These are phyloP conservation scores for Sisyra terminalis DNA, from an alignment of 2,888 invertebrate species.

Conservation along the genomic window DNA sequence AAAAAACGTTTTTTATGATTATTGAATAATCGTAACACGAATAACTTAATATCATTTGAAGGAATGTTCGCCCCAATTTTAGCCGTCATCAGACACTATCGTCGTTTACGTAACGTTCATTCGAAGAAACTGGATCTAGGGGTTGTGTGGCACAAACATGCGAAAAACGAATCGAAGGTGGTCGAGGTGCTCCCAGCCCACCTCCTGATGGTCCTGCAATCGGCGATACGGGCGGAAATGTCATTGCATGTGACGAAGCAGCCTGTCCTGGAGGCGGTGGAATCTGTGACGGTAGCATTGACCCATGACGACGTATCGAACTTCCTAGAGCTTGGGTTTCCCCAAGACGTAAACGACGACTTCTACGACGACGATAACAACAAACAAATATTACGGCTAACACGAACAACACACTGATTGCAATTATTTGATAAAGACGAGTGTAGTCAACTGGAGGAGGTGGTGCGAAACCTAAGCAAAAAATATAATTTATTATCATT, in stretches of 20 bases:
- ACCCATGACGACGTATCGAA: conserved; percentile 3
- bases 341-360: background rate
- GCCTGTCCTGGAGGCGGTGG: conserved; percentile 7
- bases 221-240: conserved; percentile 5
- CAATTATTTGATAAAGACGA: conserved; percentile 5
- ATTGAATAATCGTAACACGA: background rate
- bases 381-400: conserved; percentile 1
- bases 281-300: conserved; percentile 5
- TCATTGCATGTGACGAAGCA: background rate
- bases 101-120: conserved; percentile 34
- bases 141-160: conserved; percentile 3
- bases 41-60: background rate
- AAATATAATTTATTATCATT: background rate
- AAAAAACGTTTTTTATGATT: background rate
- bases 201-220: conserved; percentile 7
- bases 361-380: conserved; percentile 6
- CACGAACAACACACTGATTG: conserved; percentile 3
- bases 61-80: conserved; percentile 11
- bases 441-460: conserved; percentile 5
- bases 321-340: conserved; percentile 6
- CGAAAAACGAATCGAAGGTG: conserved; percentile 8
- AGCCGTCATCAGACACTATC: conserved; percentile 36
- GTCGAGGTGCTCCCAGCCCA: conserved; percentile 2
- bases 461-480: conserved; percentile 3
- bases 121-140: conserved; percentile 1